These are phyloP conservation scores for Drosophila acutilabella DNA, from an alignment of 2,888 invertebrate genomes.

Conservation along the genomic window DNA sequence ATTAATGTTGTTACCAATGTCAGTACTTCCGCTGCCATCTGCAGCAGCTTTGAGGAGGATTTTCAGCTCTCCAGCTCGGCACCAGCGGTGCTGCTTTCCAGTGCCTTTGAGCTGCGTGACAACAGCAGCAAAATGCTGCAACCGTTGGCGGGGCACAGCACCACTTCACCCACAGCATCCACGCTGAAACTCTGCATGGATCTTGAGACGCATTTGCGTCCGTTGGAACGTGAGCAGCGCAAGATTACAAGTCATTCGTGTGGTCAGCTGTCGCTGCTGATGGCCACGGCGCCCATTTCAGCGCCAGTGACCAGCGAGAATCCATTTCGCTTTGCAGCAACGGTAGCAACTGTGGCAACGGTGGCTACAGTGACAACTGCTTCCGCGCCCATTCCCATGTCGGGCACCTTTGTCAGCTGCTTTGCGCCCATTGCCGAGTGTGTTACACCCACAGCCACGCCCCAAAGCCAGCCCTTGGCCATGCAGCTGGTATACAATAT, in stretches of 20 bases:
- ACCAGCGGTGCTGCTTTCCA: conserved; percentile 73
- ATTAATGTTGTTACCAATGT: neutral
- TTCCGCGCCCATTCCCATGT: neutral
- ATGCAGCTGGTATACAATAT: conserved; percentile 48
- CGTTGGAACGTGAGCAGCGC: conserved; percentile 19
- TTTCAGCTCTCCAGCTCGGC: conserved; percentile 80
- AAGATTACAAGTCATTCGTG: conserved; percentile 63
- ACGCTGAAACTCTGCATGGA: conserved; percentile 72
- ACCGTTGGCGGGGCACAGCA: conserved; percentile 11
- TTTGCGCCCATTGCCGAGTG: conserved; percentile 78
- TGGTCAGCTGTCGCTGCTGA: conserved; percentile 53
- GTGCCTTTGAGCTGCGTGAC: conserved; percentile 50
- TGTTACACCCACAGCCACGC: conserved; percentile 22
- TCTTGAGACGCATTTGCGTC: conserved; percentile 32
- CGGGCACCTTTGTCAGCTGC: conserved; percentile 60
- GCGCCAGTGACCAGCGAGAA: conserved; percentile 62
- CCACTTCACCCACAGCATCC: conserved; percentile 74
- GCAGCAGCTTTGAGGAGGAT: conserved; percentile 73
- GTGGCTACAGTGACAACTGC: conserved; percentile 2
- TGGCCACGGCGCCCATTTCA: conserved; percentile 62
- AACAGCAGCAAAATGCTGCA: neutral
- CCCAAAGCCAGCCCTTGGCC: conserved; percentile 1
- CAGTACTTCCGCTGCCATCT: conserved; percentile 4
- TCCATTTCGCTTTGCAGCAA: conserved; percentile 66
- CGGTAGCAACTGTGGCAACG: conserved; percentile 1